Percentiles rank a stretch among this genome's conserved stretches.
Conservation (phyloP, 2,797 vertebrate genomes). For the Sternotherus odoratus region DNA sequence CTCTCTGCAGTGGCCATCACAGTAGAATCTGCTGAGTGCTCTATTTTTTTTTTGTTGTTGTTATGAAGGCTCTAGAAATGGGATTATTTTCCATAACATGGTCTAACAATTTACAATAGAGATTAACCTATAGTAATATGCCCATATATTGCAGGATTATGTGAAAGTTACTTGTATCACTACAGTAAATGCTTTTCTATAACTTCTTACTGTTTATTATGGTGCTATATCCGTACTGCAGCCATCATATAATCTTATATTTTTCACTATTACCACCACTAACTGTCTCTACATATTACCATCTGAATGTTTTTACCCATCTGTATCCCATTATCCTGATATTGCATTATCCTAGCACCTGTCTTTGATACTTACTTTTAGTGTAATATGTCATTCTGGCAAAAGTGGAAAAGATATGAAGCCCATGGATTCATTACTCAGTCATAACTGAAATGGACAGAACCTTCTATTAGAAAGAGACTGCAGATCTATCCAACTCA, state of each 20-base stretch:
- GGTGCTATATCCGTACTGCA: no score
- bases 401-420: slow-evolving; percentile 2
- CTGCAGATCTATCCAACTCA: background rate
- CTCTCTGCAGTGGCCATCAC: slow-evolving; percentile 41
- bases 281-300: slow-evolving; percentile 6
- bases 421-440: background rate
- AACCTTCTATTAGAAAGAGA: background rate
- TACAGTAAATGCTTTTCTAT: no score
- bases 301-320: background rate
- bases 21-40: slow-evolving; percentile 60
- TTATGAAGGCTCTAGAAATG: slow-evolving; percentile 66
- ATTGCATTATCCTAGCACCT: background rate
- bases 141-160: background rate
- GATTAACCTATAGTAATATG: slow-evolving; percentile 54
- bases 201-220: no score
- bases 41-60: slow-evolving; percentile 48
- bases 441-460: slow-evolving; percentile 4
- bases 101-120: slow-evolving; percentile 63
- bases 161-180: slow-evolving; percentile 44
- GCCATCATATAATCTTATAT: background rate
- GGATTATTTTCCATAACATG: slow-evolving; percentile 55
- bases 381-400: background rate
- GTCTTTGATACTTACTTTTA: slow-evolving; percentile 19
- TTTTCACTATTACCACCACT: background rate
- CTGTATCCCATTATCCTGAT: background rate